phyloP scores from a whole-genome alignment of 1,140 invertebrate genomes.

The Trichomalopsis sarcophagae region DNA sequence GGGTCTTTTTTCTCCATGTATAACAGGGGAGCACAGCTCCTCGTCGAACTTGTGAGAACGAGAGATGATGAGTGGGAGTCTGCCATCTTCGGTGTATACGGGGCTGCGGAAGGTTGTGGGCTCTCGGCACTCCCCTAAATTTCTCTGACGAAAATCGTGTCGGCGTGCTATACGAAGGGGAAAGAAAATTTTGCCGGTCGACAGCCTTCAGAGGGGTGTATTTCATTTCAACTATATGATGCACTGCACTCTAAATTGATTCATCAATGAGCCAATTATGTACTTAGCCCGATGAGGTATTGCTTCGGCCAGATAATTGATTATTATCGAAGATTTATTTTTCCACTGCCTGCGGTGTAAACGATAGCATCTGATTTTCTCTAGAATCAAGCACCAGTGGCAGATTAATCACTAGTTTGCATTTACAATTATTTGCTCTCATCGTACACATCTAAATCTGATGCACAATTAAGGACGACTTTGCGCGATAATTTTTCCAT shows the following conservation, averaged over 20 bases:
- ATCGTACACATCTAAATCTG: too few relatives aligned
- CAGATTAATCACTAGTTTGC: too few relatives aligned
- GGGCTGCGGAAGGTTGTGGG: not conserved
- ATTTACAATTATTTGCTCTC: too few relatives aligned
- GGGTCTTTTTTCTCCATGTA: too few relatives aligned
- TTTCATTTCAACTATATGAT: slow-evolving; percentile 18
- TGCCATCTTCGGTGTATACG: not conserved
- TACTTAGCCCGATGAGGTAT: not conserved
- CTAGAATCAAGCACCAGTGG: too few relatives aligned
- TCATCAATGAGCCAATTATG: slow-evolving; percentile 17
- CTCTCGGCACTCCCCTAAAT: not conserved
- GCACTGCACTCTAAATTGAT: slow-evolving; percentile 22
- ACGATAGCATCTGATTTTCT: too few relatives aligned
- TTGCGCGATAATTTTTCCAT: not conserved
- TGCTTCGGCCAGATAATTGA: not conserved
- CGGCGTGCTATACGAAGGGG: not conserved
- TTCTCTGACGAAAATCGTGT: slow-evolving; percentile 23
- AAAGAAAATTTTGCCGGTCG: not conserved
- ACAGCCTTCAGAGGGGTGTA: not conserved
- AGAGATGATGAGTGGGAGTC: not conserved
- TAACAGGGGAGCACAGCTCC: not conserved
- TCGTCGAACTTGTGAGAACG: not conserved
- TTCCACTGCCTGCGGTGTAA: not conserved
- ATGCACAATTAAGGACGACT: too few relatives aligned
- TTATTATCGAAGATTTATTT: not conserved